Conservation (phyloP, 1,140 invertebrate genomes). For the Drosophila rhopaloa region DNA sequence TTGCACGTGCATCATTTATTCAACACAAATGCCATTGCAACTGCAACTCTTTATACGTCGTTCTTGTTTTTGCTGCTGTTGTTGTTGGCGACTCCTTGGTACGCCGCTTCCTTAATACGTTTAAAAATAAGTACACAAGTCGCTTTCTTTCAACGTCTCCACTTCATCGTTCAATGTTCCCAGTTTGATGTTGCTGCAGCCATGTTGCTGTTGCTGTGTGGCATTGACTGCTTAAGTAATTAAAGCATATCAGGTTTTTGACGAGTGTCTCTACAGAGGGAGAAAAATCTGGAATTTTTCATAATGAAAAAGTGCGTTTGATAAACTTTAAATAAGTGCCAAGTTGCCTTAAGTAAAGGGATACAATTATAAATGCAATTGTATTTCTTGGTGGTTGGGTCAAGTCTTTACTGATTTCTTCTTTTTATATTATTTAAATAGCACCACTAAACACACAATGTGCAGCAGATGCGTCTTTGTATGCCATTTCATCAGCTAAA, state of each 20-base stretch:
- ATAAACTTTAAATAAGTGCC: no score
- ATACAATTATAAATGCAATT: no score
- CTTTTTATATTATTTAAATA: conserved; percentile 54
- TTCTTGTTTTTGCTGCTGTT: conserved; percentile 9
- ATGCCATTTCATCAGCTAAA: conserved; percentile 24
- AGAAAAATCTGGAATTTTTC: not conserved
- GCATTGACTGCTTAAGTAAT: conserved; percentile 76
- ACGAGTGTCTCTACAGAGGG: conserved; percentile 17
- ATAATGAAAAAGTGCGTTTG: no score
- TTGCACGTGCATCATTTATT: conserved; percentile 63
- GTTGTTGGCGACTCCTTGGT: conserved; percentile 28
- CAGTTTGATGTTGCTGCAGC: conserved; percentile 3
- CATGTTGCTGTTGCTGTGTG: conserved; percentile 22
- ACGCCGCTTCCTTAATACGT: conserved; percentile 71
- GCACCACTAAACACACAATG: conserved; percentile 20
- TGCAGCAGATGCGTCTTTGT: conserved; percentile 5
- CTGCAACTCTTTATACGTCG: conserved; percentile 22
- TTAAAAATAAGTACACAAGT: conserved; percentile 76
- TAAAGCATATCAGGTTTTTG: conserved; percentile 58
- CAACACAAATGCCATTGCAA: conserved; percentile 23
- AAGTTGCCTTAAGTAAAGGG: no score
- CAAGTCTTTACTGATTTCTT: conserved; percentile 44
- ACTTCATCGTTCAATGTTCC: conserved; percentile 71
- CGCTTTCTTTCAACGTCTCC: conserved; percentile 17
- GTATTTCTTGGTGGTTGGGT: not conserved